These are phyloP conservation scores for Chromobotia macracanthus DNA, from an alignment of 2,797 vertebrate species.

Conservation along the genomic window DNA sequence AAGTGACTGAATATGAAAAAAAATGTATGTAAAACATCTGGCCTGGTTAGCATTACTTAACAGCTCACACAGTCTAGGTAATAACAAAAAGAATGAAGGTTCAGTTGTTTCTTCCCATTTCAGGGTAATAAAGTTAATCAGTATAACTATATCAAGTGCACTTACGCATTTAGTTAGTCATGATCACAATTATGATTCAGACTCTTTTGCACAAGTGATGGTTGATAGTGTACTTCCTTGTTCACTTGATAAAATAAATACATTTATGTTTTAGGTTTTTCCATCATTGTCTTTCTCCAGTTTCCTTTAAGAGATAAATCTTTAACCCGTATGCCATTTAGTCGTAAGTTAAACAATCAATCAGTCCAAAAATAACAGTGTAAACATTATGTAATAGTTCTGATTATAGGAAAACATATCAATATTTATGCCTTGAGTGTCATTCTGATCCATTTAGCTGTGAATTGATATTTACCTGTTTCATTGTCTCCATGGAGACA, in stretches of 20 bases:
- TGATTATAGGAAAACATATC: conserved; percentile 43
- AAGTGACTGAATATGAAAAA: not conserved
- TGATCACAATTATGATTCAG: too few relatives aligned
- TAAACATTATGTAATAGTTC: conserved; percentile 33
- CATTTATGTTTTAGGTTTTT: not conserved
- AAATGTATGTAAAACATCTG: too few relatives aligned
- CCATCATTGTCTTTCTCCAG: conserved; percentile 2
- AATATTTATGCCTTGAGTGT: conserved; percentile 60
- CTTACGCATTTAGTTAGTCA: too few relatives aligned
- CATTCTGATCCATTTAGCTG: conserved; percentile 65
- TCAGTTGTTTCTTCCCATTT: too few relatives aligned
- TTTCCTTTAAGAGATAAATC: conserved; percentile 27
- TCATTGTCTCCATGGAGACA: conserved; percentile 59
- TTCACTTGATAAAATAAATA: conserved; percentile 20
- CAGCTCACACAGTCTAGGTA: too few relatives aligned
- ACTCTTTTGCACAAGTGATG: not conserved
- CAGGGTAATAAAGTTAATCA: too few relatives aligned
- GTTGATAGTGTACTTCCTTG: not conserved
- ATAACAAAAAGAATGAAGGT: too few relatives aligned
- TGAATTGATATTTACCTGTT: conserved; percentile 65
- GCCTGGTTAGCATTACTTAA: too few relatives aligned
- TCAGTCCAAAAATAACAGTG: conserved; percentile 35
- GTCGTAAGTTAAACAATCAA: conserved; percentile 41
- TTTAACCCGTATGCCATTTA: conserved; percentile 36
- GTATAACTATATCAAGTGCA: too few relatives aligned